These are phyloP conservation scores for Megaceryle alcyon DNA, from an alignment of 2,797 vertebrate species.

Conservation along the genomic window DNA sequence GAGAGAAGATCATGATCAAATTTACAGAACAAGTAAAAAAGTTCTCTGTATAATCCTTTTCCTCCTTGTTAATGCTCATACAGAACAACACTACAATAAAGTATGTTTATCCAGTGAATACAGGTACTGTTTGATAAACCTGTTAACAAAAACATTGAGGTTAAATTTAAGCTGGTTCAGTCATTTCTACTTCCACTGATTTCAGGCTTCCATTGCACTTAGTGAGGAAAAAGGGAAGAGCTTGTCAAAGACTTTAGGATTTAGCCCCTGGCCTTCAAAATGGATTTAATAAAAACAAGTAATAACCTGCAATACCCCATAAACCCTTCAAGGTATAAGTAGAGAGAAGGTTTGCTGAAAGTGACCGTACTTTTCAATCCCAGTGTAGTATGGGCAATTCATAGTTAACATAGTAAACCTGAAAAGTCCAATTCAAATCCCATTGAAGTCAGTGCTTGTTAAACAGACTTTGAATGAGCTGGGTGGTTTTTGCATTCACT, in stretches of 20 bases:
- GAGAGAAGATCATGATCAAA: slow-evolving; percentile 31
- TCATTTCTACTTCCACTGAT: neutral
- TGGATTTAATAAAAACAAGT: slow-evolving; percentile 77
- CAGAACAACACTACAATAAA: neutral
- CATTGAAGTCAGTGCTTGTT: neutral
- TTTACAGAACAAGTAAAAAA: slow-evolving; percentile 55
- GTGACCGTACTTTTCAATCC: slow-evolving; percentile 24
- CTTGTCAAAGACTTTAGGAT: slow-evolving; percentile 30
- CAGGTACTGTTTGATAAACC: neutral
- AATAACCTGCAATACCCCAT: slow-evolving; percentile 63
- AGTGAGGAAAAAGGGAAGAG: neutral
- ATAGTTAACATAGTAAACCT: neutral
- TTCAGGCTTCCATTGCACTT: neutral
- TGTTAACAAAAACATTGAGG: neutral
- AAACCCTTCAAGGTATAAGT: slow-evolving; percentile 41
- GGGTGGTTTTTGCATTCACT: neutral
- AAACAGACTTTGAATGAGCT: neutral
- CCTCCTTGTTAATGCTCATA: slow-evolving; percentile 11
- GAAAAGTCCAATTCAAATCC: neutral
- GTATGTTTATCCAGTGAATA: neutral
- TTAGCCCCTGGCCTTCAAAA: slow-evolving; percentile 66
- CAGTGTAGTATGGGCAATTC: neutral
- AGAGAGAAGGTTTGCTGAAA: slow-evolving; percentile 24
- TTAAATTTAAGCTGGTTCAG: neutral
- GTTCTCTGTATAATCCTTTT: slow-evolving; percentile 29